Evolutionary conservation across 2,113 vertebrate genomes (phyloP).

Genomic region (Ascaphus truei): DNA sequence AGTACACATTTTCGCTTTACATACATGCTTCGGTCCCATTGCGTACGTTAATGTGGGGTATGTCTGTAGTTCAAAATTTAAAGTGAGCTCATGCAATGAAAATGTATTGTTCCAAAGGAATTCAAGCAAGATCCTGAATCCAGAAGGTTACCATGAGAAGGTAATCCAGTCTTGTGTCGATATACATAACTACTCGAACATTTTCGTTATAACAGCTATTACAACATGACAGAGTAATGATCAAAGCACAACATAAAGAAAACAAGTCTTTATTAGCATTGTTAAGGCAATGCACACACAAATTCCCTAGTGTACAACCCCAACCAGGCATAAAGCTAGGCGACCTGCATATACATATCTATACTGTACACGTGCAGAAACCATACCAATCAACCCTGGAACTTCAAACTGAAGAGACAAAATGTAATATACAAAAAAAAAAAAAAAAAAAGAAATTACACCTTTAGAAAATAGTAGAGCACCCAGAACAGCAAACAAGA

Average conservation of each 20-base stretch:
- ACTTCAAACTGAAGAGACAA: slow-evolving; percentile 57
- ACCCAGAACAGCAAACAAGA: slow-evolving; percentile 30
- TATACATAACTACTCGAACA: too few species aligned
- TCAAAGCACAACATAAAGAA: slow-evolving; percentile 51
- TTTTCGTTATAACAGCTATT: too few species aligned
- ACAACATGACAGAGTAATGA: too few species aligned
- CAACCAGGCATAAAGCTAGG: slow-evolving; percentile 56
- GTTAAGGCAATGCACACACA: slow-evolving; percentile 67
- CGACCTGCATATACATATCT: slow-evolving; percentile 54
- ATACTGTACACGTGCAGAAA: slow-evolving; percentile 60
- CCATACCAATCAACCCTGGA: slow-evolving; percentile 45
- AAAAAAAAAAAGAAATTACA: slow-evolving; percentile 59
- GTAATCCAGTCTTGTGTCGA: too few species aligned
- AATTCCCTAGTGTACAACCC: slow-evolving; percentile 61
- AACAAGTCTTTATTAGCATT: slow-evolving; percentile 74
- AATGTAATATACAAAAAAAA: slow-evolving; percentile 60
- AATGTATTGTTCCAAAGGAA: too few species aligned
- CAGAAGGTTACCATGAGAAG: too few species aligned
- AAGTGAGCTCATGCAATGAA: too few species aligned
- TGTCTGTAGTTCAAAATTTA: too few species aligned
- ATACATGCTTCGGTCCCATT: too few species aligned
- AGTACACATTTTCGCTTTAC: too few species aligned
- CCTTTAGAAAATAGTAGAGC: slow-evolving; percentile 55
- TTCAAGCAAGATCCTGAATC: too few species aligned
- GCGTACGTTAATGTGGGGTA: too few species aligned